A percentile compares a stretch with the other conserved stretches of the same genome.
Evolutionary conservation across 2,113 vertebrate genomes (phyloP).

Genomic region (Henicopernis longicauda): DNA sequence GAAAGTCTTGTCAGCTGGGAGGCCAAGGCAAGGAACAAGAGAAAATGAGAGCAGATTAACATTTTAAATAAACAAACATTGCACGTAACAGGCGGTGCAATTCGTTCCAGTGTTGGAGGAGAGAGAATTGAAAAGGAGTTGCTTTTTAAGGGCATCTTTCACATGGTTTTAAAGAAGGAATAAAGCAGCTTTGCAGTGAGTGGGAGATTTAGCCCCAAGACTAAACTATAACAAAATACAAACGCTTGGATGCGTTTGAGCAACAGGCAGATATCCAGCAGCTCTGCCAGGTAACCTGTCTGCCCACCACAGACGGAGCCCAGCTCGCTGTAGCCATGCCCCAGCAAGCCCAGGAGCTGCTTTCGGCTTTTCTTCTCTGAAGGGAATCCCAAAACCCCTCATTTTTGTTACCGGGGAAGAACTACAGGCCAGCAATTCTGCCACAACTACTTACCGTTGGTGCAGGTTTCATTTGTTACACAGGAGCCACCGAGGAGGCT

Average conservation of each 20-base stretch:
- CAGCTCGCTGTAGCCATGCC: background rate
- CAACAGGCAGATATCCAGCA: background rate
- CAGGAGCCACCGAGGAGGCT: conserved; percentile 80
- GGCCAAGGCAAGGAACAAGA: background rate
- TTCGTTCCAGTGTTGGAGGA: background rate
- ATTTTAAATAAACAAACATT: conserved; percentile 41
- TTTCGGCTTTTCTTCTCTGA: background rate
- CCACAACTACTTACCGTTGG: conserved; percentile 76
- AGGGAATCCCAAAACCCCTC: background rate
- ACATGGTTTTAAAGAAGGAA: background rate
- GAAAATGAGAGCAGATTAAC: conserved; percentile 52
- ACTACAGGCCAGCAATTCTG: background rate
- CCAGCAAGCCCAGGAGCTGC: background rate
- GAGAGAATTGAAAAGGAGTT: background rate
- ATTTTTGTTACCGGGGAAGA: background rate
- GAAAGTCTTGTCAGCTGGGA: conserved; percentile 85
- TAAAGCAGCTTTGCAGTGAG: conserved; percentile 6
- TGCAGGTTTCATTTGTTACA: conserved; percentile 82
- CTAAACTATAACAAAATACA: background rate
- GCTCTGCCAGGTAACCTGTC: background rate
- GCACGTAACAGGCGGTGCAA: background rate
- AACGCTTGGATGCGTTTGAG: background rate
- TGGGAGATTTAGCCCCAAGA: conserved; percentile 34
- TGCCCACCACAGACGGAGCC: background rate
- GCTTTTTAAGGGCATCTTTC: conserved; percentile 5